Base-by-base conservation (phyloP, 2,797 vertebrate genomes). In the Smutsia temminckii region DNA sequence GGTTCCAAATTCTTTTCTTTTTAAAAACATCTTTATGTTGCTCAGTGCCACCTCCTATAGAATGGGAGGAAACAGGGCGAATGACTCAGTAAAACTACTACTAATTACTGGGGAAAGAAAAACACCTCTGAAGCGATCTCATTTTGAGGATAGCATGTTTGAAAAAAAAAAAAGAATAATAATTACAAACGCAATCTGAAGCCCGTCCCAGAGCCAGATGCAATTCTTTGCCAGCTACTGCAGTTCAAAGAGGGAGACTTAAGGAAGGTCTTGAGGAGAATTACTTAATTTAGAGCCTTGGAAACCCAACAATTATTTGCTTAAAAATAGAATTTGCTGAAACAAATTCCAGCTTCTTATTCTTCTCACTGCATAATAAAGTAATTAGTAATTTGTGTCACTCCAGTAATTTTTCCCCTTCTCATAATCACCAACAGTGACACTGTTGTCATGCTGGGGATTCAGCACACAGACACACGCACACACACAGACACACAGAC, bases 331-430 rank as follows among this genome's bases (percentile, higher is more conserved):
- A 98, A 98, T 98, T 98, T 98, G 97, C 98, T 98, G 97, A 98
- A 98, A 96, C 96, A 98, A 98, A 98, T 98, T 98, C 91, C 97
- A 96, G 97, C 74, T 98, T 97, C 97, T 98, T 91, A 97, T 97
- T 96, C 92, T 98, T 98, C 98, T 98, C 96, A 96, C 97, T 96
- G 92, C 91, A 98, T 98, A 98, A 98, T 98, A 98, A 98, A 98
- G 96, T 98, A 98, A 98, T 98, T 98, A 98, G 98, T 89, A 98
- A 98, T 98, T 98, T 98, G 97, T 98, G 98, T 98, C 98, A 98
- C 87, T 98, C 98, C 32, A 90, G 83, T 97, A 98, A 95, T 93
- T 97, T 98, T 97, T 97, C 96, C 84, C 37, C 96, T 95, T 92
- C 75, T 68, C 96, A 83, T 96, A 98, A 98, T 98, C 97, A 97